phyloP scores from a whole-genome alignment of 2,888 invertebrate species.

The Pandemis cinnamomeana region DNA sequence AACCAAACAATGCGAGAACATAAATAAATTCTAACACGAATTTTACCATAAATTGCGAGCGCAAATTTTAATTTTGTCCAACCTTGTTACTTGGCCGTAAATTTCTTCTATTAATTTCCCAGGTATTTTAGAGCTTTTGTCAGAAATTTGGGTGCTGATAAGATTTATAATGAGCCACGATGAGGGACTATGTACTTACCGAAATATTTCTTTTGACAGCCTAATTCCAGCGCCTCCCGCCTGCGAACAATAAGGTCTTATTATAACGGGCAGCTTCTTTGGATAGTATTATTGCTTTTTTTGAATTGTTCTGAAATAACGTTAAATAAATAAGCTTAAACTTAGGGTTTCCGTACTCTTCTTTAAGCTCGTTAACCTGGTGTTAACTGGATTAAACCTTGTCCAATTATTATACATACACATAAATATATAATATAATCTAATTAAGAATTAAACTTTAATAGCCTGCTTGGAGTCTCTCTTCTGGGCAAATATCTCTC shows the following conservation, averaged over 20 bases:
- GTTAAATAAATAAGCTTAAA: no score
- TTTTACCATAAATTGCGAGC: slow-evolving; percentile 26
- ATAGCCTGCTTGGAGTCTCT: no score
- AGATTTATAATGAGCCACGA: slow-evolving; percentile 37
- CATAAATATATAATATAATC: no score
- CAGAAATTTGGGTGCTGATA: slow-evolving; percentile 33
- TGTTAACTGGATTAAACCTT: no score
- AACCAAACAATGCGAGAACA: slow-evolving; percentile 12
- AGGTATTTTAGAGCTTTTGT: slow-evolving; percentile 47
- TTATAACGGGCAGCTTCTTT: slow-evolving; percentile 2
- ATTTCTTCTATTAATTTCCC: slow-evolving; percentile 54
- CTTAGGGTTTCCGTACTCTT: no score
- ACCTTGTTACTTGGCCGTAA: slow-evolving; percentile 42
- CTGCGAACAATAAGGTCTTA: slow-evolving; percentile 32
- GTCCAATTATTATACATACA: no score
- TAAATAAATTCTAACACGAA: slow-evolving; percentile 25
- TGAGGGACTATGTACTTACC: slow-evolving; percentile 39
- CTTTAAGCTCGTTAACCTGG: no score
- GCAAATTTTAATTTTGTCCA: slow-evolving; percentile 42
- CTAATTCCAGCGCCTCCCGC: slow-evolving; percentile 21
- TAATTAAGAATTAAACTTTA: no score
- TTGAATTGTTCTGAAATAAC: no score
- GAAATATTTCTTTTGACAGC: slow-evolving; percentile 37
- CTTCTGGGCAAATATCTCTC: no score
- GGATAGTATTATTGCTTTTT: no score